phyloP scores from a whole-genome alignment of 2,797 vertebrate species.

The Muscicapa comitata region DNA sequence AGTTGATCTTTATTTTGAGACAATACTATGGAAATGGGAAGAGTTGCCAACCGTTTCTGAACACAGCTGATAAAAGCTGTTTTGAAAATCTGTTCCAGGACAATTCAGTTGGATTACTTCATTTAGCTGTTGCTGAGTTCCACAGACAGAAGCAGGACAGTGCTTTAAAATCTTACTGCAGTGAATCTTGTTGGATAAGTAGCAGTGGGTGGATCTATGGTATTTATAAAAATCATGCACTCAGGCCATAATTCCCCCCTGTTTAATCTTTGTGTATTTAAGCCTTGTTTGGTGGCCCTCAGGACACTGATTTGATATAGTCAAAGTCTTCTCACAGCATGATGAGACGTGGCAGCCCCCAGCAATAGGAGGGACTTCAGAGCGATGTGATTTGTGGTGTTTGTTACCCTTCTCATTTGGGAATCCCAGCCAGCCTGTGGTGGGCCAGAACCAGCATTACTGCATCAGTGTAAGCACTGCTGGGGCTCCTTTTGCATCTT shows the following conservation, averaged over 20 bases:
- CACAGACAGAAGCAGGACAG: background rate
- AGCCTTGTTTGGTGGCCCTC: background rate
- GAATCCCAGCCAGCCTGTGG: background rate
- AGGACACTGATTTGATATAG: background rate
- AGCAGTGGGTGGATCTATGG: background rate
- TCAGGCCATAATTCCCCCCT: background rate
- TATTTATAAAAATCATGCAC: background rate
- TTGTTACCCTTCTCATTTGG: background rate
- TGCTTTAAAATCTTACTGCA: background rate
- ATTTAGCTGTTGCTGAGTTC: background rate
- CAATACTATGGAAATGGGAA: background rate
- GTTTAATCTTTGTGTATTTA: background rate
- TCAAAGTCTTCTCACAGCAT: background rate
- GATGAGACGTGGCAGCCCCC: background rate
- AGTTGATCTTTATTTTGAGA: background rate
- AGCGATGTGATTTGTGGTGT: accelerated
- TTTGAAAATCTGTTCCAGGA: background rate
- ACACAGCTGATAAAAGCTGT: conserved; percentile 20
- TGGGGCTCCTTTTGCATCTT: background rate
- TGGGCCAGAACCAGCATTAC: background rate
- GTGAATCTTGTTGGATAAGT: background rate
- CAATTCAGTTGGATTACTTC: background rate
- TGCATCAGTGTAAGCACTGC: background rate
- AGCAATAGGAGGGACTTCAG: background rate
- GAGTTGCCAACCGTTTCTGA: background rate